phyloP scores from a whole-genome alignment of 2,797 vertebrate genomes.

The Harpagifer antarcticus region DNA sequence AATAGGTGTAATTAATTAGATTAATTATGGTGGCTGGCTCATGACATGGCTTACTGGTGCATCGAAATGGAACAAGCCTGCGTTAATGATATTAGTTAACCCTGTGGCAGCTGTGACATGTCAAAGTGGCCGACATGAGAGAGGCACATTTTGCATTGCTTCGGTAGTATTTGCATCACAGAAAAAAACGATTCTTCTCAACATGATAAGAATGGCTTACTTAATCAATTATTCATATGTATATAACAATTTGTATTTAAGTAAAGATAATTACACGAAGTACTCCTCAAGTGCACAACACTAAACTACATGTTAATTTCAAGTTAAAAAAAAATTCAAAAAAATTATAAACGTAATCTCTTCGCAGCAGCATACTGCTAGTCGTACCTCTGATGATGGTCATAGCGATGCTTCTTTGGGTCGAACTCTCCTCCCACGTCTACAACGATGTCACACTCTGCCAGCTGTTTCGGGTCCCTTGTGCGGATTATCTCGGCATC shows the following conservation, averaged over 20 bases:
- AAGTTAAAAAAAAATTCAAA: too few species aligned
- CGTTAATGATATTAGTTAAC: neutral
- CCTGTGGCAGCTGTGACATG: neutral
- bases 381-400: conserved; percentile 95
- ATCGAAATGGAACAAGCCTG: neutral
- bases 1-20: conserved; percentile 3
- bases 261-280: neutral
- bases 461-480: conserved; percentile 86
- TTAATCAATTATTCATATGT: neutral
- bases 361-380: neutral
- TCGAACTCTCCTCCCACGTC: conserved; percentile 95
- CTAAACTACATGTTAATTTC: neutral
- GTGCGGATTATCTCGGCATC: conserved; percentile 91
- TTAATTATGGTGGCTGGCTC: conserved; percentile 8
- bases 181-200: neutral
- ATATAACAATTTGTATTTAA: neutral
- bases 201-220: accelerated
- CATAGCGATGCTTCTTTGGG: conserved; percentile 90
- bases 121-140: neutral
- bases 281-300: neutral
- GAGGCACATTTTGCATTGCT: neutral
- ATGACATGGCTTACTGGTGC: conserved; percentile 2
- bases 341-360: neutral
- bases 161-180: neutral
- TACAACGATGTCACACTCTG: conserved; percentile 92